Evolutionary conservation across 2,113 vertebrate species (phyloP).

Genomic region (Lagopus leucura): DNA sequence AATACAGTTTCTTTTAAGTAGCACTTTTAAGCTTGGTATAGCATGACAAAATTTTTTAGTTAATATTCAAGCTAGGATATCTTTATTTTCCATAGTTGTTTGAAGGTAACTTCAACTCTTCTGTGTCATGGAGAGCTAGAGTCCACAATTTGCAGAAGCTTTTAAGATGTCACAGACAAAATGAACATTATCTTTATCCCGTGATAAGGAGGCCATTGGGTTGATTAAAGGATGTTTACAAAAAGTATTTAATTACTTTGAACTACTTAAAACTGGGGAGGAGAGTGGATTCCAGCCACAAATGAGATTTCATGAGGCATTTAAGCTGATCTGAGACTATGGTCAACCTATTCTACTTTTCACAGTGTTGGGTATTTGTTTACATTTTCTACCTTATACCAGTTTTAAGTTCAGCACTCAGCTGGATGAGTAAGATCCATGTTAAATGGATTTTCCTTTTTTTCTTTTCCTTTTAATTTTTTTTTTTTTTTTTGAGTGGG

Average conservation of each 20-base stretch:
- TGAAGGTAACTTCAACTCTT: not conserved
- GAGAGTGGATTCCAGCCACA: not conserved
- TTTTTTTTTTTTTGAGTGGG: no score
- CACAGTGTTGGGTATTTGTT: rapidly evolving
- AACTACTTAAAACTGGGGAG: not conserved
- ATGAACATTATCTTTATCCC: not conserved
- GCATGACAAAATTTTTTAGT: not conserved
- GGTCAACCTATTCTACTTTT: not conserved
- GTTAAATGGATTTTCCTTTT: not conserved
- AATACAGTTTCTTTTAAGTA: not conserved
- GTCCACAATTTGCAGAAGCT: not conserved
- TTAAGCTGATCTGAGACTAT: not conserved
- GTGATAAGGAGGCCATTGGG: not conserved
- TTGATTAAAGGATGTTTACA: not conserved
- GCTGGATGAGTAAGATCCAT: not conserved
- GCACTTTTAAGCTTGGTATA: not conserved
- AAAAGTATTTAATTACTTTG: not conserved
- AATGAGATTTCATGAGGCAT: not conserved
- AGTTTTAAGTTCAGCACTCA: rapidly evolving
- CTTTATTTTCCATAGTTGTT: not conserved
- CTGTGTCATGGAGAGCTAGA: not conserved
- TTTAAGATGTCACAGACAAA: not conserved
- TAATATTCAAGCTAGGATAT: not conserved
- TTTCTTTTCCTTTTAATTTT: no score
- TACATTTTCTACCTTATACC: not conserved